Conservation (phyloP, 2,797 vertebrate genomes). For the Rhabdomys pumilio region DNA sequence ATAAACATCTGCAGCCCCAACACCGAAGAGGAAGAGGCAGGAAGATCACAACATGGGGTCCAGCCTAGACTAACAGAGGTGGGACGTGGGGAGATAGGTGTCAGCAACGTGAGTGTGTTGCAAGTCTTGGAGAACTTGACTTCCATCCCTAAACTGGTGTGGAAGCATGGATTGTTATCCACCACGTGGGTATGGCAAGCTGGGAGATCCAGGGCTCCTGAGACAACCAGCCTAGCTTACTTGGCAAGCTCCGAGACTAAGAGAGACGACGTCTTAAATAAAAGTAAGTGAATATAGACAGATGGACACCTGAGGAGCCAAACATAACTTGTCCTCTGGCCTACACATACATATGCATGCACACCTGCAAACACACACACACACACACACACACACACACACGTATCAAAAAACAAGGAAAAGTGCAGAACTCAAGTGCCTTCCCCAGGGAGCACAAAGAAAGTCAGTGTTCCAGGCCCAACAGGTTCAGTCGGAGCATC, state of each 20-base stretch:
- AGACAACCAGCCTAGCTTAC: background rate
- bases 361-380: background rate
- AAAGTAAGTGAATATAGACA: background rate
- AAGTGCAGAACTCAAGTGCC: background rate
- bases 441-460: background rate
- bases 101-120: background rate
- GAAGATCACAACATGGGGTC: background rate
- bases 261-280: background rate
- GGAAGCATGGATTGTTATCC: background rate
- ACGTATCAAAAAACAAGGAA: background rate
- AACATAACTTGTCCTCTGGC: background rate
- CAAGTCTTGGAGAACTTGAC: background rate
- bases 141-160: background rate
- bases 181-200: background rate
- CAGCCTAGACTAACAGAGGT: background rate
- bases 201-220: background rate
- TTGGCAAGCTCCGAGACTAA: background rate
- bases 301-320: background rate
- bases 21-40: too few species aligned
- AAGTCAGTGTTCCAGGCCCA: background rate
- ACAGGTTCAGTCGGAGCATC: background rate
- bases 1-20: too few species aligned
- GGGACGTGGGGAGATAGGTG: background rate
- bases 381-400: background rate
- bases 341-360: background rate